Evolutionary conservation across 35 echinoderm and acorn worm genomes (phyloP), one percentile per base, ranked within the genome.

Genomic region (Ophioderma brevispina): DNA sequence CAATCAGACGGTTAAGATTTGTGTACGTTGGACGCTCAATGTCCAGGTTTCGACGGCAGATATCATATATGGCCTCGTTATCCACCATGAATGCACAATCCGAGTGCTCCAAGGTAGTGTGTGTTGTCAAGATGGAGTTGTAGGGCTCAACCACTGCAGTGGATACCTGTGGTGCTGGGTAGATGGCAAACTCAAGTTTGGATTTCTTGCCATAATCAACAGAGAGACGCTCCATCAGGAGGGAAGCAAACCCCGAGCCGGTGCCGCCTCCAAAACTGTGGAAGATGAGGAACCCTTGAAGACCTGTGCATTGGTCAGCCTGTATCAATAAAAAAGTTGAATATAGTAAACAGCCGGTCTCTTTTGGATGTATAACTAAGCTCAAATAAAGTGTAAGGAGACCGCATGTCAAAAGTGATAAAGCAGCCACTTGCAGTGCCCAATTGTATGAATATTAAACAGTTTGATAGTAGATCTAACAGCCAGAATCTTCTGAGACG

Each of bases 71-170:
- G 78, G 94, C 94, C 76, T 96, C 94, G 30, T 96, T 96, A 78
- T 96, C 94, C 31, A 96, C 94, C 94, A 96, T 93, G 88, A 93
- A 97, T 32, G 95, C 95, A 77, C 95, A 97, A 84, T 97, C 95
- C 19, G 95, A 97, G 40, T 97, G 95, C 91, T 96, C 94, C 30
- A 96, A 78, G 32, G 94, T 96, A n/a, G 94, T 96, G 64, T 96
- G 94, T 23, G 95, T 97, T 4, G 95, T 97, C 0, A 97, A 85
- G 79, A 97, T 97, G 6, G 95, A 94, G 88, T 97, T 97, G 95
- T 97, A 93, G 23, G 95, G 95, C 49, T 97, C 95, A 33, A 97
- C 95, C 28, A 97, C 91, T 81, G 95, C 95, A 37, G 95, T 97
- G 43, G 95, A 93, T 10, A 97, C 79, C 64, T 97, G 95, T 15